phyloP scores from a whole-genome alignment of 2,888 invertebrate genomes.

The Netelia melanura region DNA sequence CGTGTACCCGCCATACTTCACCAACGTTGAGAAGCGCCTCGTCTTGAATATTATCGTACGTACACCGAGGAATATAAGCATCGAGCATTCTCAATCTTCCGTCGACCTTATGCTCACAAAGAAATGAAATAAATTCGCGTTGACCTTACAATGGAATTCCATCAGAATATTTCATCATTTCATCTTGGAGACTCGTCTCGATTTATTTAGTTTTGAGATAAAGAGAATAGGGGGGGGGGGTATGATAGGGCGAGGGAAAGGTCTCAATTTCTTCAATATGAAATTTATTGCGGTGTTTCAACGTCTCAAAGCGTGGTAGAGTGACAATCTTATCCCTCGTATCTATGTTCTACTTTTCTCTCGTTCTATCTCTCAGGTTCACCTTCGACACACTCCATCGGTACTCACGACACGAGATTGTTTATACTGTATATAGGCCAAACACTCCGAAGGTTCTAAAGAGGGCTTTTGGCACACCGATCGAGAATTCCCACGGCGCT shows the following conservation, averaged over 20 bases:
- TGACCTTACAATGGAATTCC: too few relatives aligned
- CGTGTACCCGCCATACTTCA: constrained; percentile 34
- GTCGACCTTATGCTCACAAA: neutral
- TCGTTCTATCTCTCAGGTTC: constrained; percentile 23
- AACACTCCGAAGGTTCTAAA: constrained; percentile 48
- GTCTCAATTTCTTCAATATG: constrained; percentile 2
- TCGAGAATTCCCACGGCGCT: constrained; percentile 44
- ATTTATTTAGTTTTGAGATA: too few relatives aligned
- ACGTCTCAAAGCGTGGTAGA: neutral
- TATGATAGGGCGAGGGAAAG: neutral
- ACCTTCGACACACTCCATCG: constrained; percentile 17
- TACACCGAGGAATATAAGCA: constrained; percentile 44
- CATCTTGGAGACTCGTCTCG: too few relatives aligned
- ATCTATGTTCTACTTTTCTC: neutral
- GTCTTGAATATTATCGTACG: constrained; percentile 57
- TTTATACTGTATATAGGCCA: constrained; percentile 52
- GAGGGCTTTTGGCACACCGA: constrained; percentile 44
- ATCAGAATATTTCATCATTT: too few relatives aligned
- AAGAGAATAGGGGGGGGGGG: too few relatives aligned
- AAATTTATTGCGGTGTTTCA: constrained; percentile 37
- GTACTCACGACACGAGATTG: constrained; percentile 37
- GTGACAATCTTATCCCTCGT: neutral
- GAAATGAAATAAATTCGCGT: too few relatives aligned
- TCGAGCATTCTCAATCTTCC: constrained; percentile 24
- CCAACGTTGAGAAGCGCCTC: constrained; percentile 32